Percentiles rank a stretch among this genome's conserved stretches.
Conservation (phyloP, 2,797 vertebrate genomes). For the Parauchenoglanis ngamensis region DNA sequence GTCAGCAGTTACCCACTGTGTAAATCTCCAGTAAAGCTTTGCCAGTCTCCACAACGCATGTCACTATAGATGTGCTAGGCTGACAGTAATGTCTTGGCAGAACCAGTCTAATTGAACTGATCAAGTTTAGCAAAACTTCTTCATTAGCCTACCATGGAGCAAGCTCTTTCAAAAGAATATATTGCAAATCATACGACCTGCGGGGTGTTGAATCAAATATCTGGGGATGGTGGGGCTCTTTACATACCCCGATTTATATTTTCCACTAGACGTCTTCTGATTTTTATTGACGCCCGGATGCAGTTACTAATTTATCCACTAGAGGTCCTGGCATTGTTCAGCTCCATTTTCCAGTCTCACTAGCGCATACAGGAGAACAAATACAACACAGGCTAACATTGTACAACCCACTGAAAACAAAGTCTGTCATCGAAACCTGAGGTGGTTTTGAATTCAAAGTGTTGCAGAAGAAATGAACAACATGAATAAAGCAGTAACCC, state of each 20-base stretch:
- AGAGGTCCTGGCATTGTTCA: background rate
- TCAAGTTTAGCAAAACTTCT: background rate
- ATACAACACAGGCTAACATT: background rate
- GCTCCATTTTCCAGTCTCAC: background rate
- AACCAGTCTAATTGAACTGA: background rate
- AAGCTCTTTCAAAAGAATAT: background rate
- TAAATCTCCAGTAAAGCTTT: background rate
- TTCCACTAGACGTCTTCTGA: background rate
- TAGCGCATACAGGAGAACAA: background rate
- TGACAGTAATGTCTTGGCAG: background rate
- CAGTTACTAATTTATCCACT: background rate
- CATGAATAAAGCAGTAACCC: background rate
- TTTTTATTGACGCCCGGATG: background rate
- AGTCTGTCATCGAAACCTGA: background rate
- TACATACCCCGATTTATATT: background rate
- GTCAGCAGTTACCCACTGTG: background rate
- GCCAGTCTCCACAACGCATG: background rate
- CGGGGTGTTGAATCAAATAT: background rate
- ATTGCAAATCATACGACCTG: too few relatives aligned
- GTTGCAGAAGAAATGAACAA: background rate
- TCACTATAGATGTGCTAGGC: background rate
- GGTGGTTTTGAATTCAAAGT: background rate
- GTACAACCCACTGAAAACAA: background rate
- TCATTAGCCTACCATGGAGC: background rate
- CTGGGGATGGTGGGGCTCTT: background rate